Conservation (phyloP, 1,140 invertebrate species). For the Adelges cooleyi region DNA sequence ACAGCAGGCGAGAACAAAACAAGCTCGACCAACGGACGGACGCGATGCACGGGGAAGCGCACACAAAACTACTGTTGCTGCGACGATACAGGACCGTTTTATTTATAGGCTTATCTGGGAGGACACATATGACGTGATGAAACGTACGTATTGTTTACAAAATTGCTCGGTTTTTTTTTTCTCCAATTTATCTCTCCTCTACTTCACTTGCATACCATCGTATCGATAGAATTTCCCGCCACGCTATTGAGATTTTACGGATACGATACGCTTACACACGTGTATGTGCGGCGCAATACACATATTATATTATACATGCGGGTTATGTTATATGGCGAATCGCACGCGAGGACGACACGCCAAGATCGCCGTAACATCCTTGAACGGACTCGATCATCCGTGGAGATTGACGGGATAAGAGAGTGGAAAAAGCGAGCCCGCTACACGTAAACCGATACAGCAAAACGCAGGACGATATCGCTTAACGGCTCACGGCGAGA, state of each 20-base stretch:
- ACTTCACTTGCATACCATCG: background rate
- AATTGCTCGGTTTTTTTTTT: background rate
- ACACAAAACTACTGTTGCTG: background rate
- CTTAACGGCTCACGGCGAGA: too few species aligned
- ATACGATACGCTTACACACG: slow-evolving; percentile 10
- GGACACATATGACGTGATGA: background rate
- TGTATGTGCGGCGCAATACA: background rate
- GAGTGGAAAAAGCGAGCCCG: too few species aligned
- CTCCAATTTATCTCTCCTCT: too few species aligned
- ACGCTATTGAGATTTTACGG: slow-evolving; percentile 2
- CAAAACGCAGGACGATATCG: too few species aligned
- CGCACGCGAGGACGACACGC: background rate
- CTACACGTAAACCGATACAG: too few species aligned
- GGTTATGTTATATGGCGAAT: slow-evolving; percentile 10
- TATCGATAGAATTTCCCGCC: background rate
- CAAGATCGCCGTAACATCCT: background rate
- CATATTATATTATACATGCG: too few species aligned
- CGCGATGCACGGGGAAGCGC: too few species aligned
- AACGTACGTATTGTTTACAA: slow-evolving; percentile 24
- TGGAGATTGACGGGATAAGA: too few species aligned
- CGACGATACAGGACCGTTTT: background rate
- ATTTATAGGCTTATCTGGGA: slow-evolving; percentile 3
- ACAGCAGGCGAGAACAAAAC: too few species aligned
- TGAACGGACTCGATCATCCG: slow-evolving; percentile 14
- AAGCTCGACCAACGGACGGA: too few species aligned